Evolutionary conservation across 2,888 invertebrate genomes (phyloP).

Genomic region (Cephus pulcher): DNA sequence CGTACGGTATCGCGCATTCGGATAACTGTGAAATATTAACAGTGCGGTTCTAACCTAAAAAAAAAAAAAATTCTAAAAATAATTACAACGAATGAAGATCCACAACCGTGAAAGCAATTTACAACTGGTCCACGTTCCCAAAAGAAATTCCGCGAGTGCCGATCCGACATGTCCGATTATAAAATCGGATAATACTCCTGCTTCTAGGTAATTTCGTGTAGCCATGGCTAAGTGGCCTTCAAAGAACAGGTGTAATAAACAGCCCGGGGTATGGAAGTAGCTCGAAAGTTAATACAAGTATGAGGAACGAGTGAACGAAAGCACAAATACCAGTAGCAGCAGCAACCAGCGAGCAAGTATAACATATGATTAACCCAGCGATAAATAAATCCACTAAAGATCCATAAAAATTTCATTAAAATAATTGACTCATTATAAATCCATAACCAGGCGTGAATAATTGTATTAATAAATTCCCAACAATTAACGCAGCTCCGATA

Average conservation of each 20-base stretch:
- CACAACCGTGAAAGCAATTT: too few relatives aligned
- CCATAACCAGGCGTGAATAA: background rate
- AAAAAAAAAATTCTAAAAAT: too few relatives aligned
- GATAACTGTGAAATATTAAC: too few relatives aligned
- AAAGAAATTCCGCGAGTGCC: background rate
- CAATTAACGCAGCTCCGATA: too few relatives aligned
- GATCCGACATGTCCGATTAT: background rate
- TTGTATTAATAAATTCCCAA: background rate
- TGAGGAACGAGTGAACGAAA: too few relatives aligned
- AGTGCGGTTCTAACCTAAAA: too few relatives aligned
- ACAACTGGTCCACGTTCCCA: background rate
- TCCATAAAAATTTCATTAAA: background rate
- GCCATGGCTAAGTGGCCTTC: background rate
- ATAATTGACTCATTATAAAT: background rate
- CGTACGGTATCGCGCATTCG: too few relatives aligned
- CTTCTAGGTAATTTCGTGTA: background rate
- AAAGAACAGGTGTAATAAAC: slow-evolving; percentile 3
- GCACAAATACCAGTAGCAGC: too few relatives aligned
- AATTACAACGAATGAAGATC: too few relatives aligned
- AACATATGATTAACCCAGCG: too few relatives aligned
- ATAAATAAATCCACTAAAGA: background rate
- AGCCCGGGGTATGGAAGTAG: background rate
- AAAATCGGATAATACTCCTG: background rate
- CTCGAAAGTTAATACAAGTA: background rate
- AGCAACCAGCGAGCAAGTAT: too few relatives aligned